Evolutionary conservation across 2,113 vertebrate species (phyloP).

Genomic region (Peucedramus taeniatus): DNA sequence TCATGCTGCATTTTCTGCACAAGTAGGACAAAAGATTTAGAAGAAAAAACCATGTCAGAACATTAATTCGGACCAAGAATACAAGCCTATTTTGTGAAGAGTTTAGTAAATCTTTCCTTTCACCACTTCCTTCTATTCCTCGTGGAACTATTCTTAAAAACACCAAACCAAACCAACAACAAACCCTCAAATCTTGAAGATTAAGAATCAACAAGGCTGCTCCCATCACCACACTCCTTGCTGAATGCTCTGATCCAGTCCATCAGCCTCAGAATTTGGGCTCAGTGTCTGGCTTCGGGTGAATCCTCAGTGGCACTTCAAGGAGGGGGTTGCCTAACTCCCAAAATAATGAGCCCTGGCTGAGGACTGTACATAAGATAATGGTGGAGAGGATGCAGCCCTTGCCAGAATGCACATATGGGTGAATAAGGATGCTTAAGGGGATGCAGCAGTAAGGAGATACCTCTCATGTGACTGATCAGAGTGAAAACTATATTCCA

Average conservation of each 20-base stretch:
- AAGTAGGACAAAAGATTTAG: not conserved
- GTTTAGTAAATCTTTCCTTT: not conserved
- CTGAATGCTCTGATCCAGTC: not conserved
- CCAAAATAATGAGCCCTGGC: not conserved
- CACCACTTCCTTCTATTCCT: not conserved
- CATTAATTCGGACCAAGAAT: not conserved
- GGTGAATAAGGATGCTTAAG: constrained; percentile 59
- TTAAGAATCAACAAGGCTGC: not conserved
- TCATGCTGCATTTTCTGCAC: not conserved
- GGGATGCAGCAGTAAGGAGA: constrained; percentile 75
- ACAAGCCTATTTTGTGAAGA: not conserved
- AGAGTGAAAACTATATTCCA: constrained; percentile 74
- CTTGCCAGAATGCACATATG: not conserved
- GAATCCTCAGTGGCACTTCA: not conserved
- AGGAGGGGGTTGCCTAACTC: not conserved
- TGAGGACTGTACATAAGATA: not conserved
- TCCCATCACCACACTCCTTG: not conserved
- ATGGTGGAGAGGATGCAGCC: not conserved
- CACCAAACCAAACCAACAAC: not conserved
- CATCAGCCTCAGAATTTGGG: not conserved
- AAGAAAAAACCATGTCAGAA: not conserved
- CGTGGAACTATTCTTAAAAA: not conserved
- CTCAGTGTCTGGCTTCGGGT: not conserved
- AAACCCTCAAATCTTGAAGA: not conserved
- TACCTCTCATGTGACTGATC: constrained; percentile 59